Evolutionary conservation across 2,113 vertebrate genomes (phyloP).

Genomic region (Carassius auratus): DNA sequence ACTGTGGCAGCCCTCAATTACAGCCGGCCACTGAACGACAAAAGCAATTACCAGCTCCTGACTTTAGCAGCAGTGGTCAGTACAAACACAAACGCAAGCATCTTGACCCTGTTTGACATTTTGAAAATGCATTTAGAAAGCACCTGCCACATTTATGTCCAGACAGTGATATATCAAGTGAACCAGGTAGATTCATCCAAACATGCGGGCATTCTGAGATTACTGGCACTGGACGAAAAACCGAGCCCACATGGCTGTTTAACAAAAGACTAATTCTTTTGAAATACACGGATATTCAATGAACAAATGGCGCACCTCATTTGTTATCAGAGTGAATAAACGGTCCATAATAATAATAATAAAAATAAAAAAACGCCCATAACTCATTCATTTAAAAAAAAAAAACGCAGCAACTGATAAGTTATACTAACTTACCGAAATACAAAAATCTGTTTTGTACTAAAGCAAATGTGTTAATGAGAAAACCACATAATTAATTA

Average conservation of each 20-base stretch:
- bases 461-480: too few relatives aligned
- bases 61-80: slow-evolving; percentile 18
- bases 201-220: neutral
- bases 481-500: too few relatives aligned
- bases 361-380: too few relatives aligned
- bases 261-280: neutral
- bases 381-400: too few relatives aligned
- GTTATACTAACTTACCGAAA: too few relatives aligned
- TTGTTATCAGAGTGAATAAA: neutral
- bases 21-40: slow-evolving; percentile 3
- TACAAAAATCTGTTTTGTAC: too few relatives aligned
- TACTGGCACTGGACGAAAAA: neutral
- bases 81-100: neutral
- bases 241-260: neutral
- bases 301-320: neutral
- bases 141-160: neutral
- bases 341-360: too few relatives aligned
- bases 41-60: slow-evolving; percentile 28
- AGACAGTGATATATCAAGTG: neutral
- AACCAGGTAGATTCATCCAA: neutral
- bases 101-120: slow-evolving; percentile 8
- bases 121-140: slow-evolving; percentile 8
- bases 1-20: slow-evolving; percentile 21
- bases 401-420: too few relatives aligned
- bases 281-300: neutral